phyloP scores from a whole-genome alignment of 92 coral and sea anemone species.

The Meandrina meandrites region DNA sequence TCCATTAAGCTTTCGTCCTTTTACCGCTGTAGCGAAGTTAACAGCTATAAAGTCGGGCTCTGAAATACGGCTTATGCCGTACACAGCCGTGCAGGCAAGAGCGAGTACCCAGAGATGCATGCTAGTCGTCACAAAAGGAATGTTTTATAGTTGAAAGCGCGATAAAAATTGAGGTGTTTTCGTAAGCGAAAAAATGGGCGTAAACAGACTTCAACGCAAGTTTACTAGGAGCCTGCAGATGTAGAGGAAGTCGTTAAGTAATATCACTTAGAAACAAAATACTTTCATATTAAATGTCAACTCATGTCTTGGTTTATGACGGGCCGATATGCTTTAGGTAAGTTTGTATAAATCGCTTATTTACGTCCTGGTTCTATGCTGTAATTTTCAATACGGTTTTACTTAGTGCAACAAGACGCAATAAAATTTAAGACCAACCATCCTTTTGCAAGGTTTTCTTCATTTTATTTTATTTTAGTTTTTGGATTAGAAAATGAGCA shows the following conservation, averaged over 20 bases:
- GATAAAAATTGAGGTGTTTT: neutral
- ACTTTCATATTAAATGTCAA: neutral
- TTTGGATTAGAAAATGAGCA: too few relatives aligned
- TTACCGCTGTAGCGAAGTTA: neutral
- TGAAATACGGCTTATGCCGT: neutral
- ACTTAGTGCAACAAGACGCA: too few relatives aligned
- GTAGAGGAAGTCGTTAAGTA: neutral
- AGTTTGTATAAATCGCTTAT: too few relatives aligned
- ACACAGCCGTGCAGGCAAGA: neutral
- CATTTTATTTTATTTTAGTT: too few relatives aligned
- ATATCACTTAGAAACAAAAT: neutral
- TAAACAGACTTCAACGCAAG: neutral
- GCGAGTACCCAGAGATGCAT: neutral
- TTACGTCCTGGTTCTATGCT: too few relatives aligned
- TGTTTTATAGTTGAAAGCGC: neutral
- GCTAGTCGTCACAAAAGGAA: neutral
- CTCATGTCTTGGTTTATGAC: too few relatives aligned
- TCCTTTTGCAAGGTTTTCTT: too few relatives aligned
- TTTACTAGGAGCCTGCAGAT: neutral
- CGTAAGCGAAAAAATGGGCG: neutral
- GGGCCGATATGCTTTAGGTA: too few relatives aligned
- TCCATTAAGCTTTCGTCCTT: slow-evolving; percentile 22
- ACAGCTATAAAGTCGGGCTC: neutral
- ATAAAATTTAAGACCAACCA: too few relatives aligned
- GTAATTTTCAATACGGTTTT: too few relatives aligned